These are phyloP conservation scores for Nylanderia fulva DNA, from an alignment of 1,140 invertebrate species.

Conservation along the genomic window DNA sequence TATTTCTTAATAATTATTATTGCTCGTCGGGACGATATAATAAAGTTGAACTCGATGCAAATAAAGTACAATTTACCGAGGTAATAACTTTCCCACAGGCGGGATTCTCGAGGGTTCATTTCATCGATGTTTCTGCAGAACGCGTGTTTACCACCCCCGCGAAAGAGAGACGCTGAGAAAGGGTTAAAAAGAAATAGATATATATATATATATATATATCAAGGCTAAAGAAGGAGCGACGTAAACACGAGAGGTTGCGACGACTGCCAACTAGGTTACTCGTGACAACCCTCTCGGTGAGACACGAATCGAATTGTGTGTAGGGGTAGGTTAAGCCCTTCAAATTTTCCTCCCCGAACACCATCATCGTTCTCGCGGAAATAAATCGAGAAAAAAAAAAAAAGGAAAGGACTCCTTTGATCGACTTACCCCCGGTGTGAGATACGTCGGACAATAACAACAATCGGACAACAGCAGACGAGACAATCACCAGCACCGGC, in stretches of 20 bases:
- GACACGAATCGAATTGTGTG: slow-evolving; percentile 10
- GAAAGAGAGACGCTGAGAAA: slow-evolving; percentile 5
- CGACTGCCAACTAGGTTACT: slow-evolving; percentile 54
- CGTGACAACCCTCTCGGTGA: slow-evolving; percentile 28
- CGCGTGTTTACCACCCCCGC: slow-evolving; percentile 49
- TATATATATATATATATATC: no score
- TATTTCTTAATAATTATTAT: neutral
- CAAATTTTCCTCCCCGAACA: neutral
- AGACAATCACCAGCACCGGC: slow-evolving; percentile 45
- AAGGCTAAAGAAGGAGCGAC: slow-evolving; percentile 32
- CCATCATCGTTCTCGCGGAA: neutral
- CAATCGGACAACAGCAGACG: neutral
- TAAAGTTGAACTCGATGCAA: neutral
- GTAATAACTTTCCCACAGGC: slow-evolving; percentile 33
- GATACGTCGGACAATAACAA: slow-evolving; percentile 32
- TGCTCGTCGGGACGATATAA: neutral
- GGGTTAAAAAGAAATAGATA: neutral
- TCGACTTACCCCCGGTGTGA: slow-evolving; percentile 62
- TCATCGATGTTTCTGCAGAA: slow-evolving; percentile 50
- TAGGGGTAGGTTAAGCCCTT: neutral
- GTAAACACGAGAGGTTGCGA: slow-evolving; percentile 47
- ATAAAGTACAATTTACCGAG: neutral
- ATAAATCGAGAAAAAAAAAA: no score
- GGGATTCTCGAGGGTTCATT: slow-evolving; percentile 30
- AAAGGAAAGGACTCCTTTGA: neutral